These are phyloP conservation scores for Troides oblongomaculatus DNA, from an alignment of 2,888 invertebrate species.

Conservation along the genomic window DNA sequence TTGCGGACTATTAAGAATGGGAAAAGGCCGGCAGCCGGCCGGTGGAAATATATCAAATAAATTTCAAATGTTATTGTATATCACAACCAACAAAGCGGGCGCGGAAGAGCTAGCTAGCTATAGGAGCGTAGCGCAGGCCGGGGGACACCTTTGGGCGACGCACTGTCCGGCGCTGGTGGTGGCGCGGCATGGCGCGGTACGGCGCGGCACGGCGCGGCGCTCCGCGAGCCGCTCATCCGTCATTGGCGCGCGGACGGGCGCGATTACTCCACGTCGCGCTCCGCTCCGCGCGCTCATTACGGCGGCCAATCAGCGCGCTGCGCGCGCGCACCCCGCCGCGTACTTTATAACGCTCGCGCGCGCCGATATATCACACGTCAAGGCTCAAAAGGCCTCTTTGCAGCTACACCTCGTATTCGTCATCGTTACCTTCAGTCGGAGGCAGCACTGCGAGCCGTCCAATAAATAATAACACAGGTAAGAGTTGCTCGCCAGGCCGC, in stretches of 20 bases:
- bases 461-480: slow-evolving; percentile 71
- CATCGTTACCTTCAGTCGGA: slow-evolving; percentile 64
- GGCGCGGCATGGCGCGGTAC: background rate
- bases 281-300: slow-evolving; percentile 53
- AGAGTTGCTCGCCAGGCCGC: slow-evolving; percentile 65
- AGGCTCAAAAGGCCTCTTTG: slow-evolving; percentile 67
- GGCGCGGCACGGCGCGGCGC: background rate
- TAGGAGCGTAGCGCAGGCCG: too few species aligned
- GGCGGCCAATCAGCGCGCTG: slow-evolving; percentile 64
- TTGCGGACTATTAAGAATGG: too few species aligned
- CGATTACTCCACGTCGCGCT: slow-evolving; percentile 68
- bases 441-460: slow-evolving; percentile 53
- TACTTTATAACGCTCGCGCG: slow-evolving; percentile 69
- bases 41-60: too few species aligned
- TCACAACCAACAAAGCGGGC: too few species aligned
- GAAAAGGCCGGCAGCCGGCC: too few species aligned
- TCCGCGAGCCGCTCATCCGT: slow-evolving; percentile 65
- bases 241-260: slow-evolving; percentile 67
- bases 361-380: slow-evolving; percentile 75
- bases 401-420: slow-evolving; percentile 76
- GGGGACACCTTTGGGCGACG: background rate
- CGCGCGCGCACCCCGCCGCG: slow-evolving; percentile 72
- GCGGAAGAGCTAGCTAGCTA: too few species aligned
- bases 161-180: background rate
- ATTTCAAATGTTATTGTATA: too few species aligned